Conservation (phyloP, 2,113 vertebrate genomes). For the Lucifuga dentata region DNA sequence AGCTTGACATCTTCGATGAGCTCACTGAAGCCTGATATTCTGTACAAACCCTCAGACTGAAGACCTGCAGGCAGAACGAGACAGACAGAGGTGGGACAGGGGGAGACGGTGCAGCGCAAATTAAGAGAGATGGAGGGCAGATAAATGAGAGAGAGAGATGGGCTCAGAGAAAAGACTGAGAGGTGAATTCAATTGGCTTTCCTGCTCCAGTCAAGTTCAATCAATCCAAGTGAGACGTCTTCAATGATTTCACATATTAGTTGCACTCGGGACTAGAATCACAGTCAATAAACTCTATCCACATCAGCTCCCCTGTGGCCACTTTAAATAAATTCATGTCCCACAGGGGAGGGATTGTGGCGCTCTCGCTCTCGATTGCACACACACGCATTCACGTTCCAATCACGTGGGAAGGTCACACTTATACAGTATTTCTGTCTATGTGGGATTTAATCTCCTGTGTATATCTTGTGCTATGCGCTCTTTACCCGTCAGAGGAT, state of each 20-base stretch:
- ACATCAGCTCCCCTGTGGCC: slow-evolving; percentile 6
- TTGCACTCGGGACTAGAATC: slow-evolving; percentile 21
- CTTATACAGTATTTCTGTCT: too few relatives aligned
- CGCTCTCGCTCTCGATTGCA: background rate
- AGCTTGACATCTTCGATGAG: slow-evolving; percentile 99
- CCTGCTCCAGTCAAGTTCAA: slow-evolving; percentile 39
- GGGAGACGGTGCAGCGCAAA: too few relatives aligned
- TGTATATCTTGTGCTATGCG: too few relatives aligned
- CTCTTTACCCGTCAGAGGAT: too few relatives aligned
- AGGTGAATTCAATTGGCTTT: slow-evolving; percentile 12
- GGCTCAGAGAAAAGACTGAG: slow-evolving; percentile 15
- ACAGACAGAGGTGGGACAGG: background rate
- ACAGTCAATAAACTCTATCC: slow-evolving; percentile 39
- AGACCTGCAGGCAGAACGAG: slow-evolving; percentile 83
- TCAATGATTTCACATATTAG: slow-evolving; percentile 40
- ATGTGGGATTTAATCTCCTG: too few relatives aligned
- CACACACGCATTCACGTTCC: background rate
- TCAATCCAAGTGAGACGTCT: slow-evolving; percentile 22
- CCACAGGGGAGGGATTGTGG: background rate
- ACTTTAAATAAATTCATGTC: too few relatives aligned
- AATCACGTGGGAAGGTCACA: too few relatives aligned
- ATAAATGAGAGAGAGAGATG: background rate
- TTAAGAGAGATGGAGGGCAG: too few relatives aligned
- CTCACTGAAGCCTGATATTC: slow-evolving; percentile 98
- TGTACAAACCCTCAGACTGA: slow-evolving; percentile 97